Percentiles rank a stretch among this genome's conserved stretches.
Evolutionary conservation across 2,113 vertebrate species (phyloP).

Genomic region (Picathartes gymnocephalus): DNA sequence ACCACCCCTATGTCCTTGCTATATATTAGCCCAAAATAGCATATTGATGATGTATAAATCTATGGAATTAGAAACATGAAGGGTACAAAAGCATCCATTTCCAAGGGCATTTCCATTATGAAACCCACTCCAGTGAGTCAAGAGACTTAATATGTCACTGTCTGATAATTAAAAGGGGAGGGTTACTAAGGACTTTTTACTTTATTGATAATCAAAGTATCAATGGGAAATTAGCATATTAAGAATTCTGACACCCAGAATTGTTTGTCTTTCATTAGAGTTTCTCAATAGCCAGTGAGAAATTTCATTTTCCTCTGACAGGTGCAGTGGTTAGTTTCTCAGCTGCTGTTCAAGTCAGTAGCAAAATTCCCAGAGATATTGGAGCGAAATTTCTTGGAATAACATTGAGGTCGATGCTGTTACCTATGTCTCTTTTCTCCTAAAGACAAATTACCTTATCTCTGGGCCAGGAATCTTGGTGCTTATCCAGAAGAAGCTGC

Average conservation of each 20-base stretch:
- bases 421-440: neutral
- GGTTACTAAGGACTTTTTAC: neutral
- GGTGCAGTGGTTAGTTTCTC: neutral
- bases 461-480: neutral
- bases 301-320: neutral
- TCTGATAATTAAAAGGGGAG: constrained; percentile 38
- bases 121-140: constrained; percentile 29
- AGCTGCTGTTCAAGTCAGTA: neutral
- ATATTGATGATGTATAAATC: constrained; percentile 32
- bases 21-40: constrained; percentile 50
- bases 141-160: neutral
- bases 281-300: neutral
- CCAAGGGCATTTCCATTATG: constrained; percentile 45
- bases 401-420: neutral
- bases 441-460: neutral
- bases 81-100: neutral
- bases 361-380: neutral
- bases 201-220: constrained; percentile 13
- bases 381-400: neutral
- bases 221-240: neutral
- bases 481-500: neutral
- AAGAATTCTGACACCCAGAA: neutral
- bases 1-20: constrained; percentile 35
- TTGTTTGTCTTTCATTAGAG: neutral
- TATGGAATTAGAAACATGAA: constrained; percentile 52